phyloP scores from a whole-genome alignment of 2,888 invertebrate species.

The Lepidochitona cinerea region DNA sequence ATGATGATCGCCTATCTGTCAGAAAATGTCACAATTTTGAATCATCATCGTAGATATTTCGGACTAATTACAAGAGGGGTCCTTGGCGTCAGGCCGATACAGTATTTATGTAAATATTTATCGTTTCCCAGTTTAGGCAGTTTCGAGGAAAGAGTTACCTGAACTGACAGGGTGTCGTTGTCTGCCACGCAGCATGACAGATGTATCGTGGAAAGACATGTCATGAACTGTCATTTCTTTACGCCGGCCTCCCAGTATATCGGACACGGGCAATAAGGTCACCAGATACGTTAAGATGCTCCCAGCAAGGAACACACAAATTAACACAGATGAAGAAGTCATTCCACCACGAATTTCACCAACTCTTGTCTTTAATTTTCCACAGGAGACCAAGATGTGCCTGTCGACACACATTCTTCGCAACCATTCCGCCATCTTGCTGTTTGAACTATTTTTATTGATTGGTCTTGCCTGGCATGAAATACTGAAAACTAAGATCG shows the following conservation, averaged over 20 bases:
- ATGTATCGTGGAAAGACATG: slow-evolving; percentile 22
- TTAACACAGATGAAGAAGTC: background rate
- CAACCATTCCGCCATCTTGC: background rate
- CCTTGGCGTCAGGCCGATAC: no score
- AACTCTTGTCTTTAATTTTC: background rate
- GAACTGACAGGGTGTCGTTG: slow-evolving; percentile 19
- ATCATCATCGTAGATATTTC: no score
- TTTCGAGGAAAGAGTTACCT: no score
- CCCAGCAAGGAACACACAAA: background rate
- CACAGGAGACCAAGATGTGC: background rate
- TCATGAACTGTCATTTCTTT: background rate
- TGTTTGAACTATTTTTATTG: no score
- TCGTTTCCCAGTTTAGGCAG: no score
- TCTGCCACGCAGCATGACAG: slow-evolving; percentile 18
- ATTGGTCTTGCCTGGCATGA: no score
- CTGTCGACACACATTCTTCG: background rate
- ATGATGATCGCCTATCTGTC: no score
- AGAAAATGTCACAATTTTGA: no score
- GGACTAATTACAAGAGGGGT: no score
- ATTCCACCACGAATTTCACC: background rate
- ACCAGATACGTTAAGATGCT: background rate
- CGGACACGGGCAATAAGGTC: background rate
- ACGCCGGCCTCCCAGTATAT: background rate
- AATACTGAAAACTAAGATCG: no score
- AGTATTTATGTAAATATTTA: no score